Evolutionary conservation across 2,113 vertebrate species (phyloP), one percentile per base, ranked within the genome.

Genomic region (Sclerurus mexicanus): DNA sequence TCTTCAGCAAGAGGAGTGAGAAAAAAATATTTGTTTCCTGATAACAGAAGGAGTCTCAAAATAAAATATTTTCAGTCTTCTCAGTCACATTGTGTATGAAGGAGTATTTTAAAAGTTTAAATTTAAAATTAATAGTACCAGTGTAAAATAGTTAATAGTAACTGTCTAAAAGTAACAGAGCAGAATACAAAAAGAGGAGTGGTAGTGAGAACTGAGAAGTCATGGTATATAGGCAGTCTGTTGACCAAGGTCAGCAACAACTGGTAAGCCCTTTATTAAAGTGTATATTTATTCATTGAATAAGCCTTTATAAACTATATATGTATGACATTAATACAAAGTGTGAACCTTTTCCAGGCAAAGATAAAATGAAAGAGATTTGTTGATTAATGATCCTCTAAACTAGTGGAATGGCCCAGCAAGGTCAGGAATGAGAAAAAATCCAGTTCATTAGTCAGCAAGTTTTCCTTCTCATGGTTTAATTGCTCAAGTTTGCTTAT

Each of bases 351-450:
- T 90, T 95, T 89, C 23, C 25, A 75, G 68, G 28, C 40, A 66
- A 89, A 92, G 68, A 68, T 53, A 87, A 84, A 95, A 77, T 64
- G 64, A 56, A 93, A 95, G 68, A 93, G 28, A 89, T 95, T 84
- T 84, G 49, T 84, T 95, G 92, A 96, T 95, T 96, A 94, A 96
- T 3, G 73, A 93, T 85, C 90, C 90, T 90, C 76, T 95, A 81
- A 96, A 81, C 64, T 89, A 58, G 39, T 69, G 30, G 92, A 95
- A 91, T 81, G 73, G 79, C n/a, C 52, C 37, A 86, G 60, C 64
- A 92, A 95, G 79, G 93, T 92, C 88, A 86, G 75, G 76, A 90
- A 92, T 84, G 72, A 95, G 83, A 93, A 93, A 94, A 89, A 96
- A 86, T 78, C 47, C 85, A 84, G 85, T 71, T 86, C 95, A 92